Percentiles rank a stretch among this genome's conserved stretches.
Evolutionary conservation across 2,797 vertebrate species (phyloP).

Genomic region (Bradypodion ventrale): DNA sequence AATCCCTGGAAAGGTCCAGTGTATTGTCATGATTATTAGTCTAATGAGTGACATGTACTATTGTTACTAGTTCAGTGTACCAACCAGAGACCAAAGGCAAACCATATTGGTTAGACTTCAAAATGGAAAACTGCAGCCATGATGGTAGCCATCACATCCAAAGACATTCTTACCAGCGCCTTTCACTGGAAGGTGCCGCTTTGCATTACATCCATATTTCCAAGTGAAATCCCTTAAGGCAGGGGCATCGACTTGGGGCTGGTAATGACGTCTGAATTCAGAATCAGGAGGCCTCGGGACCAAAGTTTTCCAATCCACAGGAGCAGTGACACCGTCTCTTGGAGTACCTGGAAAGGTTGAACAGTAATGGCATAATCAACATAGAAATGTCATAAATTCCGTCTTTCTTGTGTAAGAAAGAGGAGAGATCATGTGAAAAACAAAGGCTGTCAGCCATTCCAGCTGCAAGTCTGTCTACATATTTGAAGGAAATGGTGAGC

Average conservation of each 20-base stretch:
- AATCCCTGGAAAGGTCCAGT: too few relatives aligned
- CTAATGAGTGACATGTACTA: too few relatives aligned
- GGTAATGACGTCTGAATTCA: slow-evolving; percentile 76
- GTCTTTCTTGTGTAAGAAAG: neutral
- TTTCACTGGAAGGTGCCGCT: slow-evolving; percentile 54
- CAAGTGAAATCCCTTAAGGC: slow-evolving; percentile 67
- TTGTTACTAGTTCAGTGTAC: too few relatives aligned
- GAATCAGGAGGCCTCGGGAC: slow-evolving; percentile 63
- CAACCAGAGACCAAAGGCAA: too few relatives aligned
- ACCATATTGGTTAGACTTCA: too few relatives aligned
- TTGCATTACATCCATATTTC: slow-evolving; percentile 69
- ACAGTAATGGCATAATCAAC: neutral
- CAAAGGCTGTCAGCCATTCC: neutral
- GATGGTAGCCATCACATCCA: neutral
- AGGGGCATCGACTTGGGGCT: slow-evolving; percentile 65
- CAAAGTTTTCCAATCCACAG: slow-evolving; percentile 53
- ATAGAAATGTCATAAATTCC: neutral
- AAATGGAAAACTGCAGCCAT: too few relatives aligned
- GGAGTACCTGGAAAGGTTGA: slow-evolving; percentile 6
- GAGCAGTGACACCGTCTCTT: slow-evolving; percentile 28
- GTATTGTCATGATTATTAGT: too few relatives aligned
- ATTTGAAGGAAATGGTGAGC: too few relatives aligned
- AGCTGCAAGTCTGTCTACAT: neutral
- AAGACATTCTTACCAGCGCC: slow-evolving; percentile 74
- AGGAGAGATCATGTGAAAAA: neutral